phyloP scores from a whole-genome alignment of 2,797 vertebrate species.

The Periparus ater region DNA sequence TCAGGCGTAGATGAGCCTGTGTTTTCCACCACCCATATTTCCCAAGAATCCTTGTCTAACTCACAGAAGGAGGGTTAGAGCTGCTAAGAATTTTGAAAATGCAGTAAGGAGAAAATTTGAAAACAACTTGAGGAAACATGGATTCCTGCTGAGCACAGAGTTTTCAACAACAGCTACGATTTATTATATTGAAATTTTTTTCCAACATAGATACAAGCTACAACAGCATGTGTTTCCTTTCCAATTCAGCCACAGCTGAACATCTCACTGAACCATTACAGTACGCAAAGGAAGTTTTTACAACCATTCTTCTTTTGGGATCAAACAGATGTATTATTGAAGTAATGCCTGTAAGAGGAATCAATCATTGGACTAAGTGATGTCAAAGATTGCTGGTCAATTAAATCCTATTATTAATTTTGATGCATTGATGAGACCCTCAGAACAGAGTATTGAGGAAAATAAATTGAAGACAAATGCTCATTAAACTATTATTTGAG shows the following conservation, averaged over 20 bases:
- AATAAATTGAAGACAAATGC: not conserved
- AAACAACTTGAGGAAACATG: slow-evolving; percentile 3
- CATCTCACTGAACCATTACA: not conserved
- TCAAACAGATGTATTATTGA: not conserved
- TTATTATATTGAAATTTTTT: not conserved
- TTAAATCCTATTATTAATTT: not conserved
- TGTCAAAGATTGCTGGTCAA: not conserved
- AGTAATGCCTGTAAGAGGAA: not conserved
- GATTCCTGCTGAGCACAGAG: not conserved
- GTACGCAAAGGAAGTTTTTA: not conserved
- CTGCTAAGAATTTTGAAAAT: not conserved
- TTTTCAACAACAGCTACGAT: slow-evolving; percentile 35
- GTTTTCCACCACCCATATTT: not conserved
- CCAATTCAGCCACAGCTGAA: slow-evolving; percentile 16
- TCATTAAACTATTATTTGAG: not conserved
- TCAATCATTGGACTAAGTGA: not conserved
- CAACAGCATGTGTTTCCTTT: not conserved
- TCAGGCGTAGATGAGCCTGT: not conserved
- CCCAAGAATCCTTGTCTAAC: not conserved
- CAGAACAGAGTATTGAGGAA: not conserved
- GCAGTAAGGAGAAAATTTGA: not conserved
- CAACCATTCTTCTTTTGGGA: not conserved
- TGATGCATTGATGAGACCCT: not conserved
- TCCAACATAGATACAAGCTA: slow-evolving; percentile 8
- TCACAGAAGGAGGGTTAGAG: not conserved